Evolutionary conservation across 2,888 invertebrate species (phyloP), one percentile per base, ranked within the genome.

Genomic region (Pimpla rufipes): DNA sequence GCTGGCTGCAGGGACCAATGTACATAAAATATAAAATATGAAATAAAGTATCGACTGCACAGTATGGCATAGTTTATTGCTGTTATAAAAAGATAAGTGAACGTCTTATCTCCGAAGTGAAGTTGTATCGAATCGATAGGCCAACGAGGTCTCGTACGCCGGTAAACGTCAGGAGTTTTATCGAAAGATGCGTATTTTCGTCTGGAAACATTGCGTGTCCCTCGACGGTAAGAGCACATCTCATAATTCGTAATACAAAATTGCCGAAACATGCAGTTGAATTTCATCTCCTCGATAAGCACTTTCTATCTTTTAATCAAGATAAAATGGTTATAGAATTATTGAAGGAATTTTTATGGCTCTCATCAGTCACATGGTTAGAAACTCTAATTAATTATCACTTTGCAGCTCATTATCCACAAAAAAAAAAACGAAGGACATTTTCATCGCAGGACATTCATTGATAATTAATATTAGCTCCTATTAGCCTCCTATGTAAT

Each of bases 141-240:
- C 67, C 29, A 5, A 6, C 35, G 45, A 21, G n/a, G n/a, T 68
- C 29, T 29, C 16, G 68, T 47, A 13, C 18, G 23, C 18, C 62
- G 42, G n/a, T 23, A 6, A 64, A 62, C 10, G 52, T 11, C 35
- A 45, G 18, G 73, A 76, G 47, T 4, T 70, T 70, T 23, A 68
- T 45, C 35, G 6, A 66, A 84, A 88, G 84, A 91, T 91, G 90
- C 89, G 90, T 78, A 92, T 92, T 83, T 92, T 92, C 88, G 91
- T 90, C 81, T 92, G 92, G 90, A 91, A 91, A 79, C 90, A 90
- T 86, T 92, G 92, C 88, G 90, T 92, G 64, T 91, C 92, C 64
- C 89, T 91, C 83, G 91, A 92, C 86, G 92, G 92, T 91, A 90
- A 91, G 90, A 85, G 47, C 4, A 21, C 37, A 29, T 52, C 10